These are phyloP conservation scores for Prostheceraeus crozeri DNA, from an alignment of 2,888 invertebrate genomes.

Conservation along the genomic window DNA sequence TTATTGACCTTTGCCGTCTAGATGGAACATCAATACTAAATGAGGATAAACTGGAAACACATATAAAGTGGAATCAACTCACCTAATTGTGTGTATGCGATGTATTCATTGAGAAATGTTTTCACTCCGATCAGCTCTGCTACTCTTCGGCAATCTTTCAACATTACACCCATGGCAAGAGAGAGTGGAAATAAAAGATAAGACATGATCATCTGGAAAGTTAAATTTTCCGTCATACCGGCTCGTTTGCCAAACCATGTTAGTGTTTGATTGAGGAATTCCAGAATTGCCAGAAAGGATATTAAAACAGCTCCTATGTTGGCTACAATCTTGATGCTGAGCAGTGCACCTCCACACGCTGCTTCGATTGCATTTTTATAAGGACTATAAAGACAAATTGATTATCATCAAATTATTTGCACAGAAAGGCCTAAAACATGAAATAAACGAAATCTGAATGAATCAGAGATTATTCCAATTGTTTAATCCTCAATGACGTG, in stretches of 20 bases:
- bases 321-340: slow-evolving; percentile 71
- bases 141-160: slow-evolving; percentile 67
- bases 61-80: no score
- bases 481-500: no score
- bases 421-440: no score
- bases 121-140: slow-evolving; percentile 79
- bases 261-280: slow-evolving; percentile 73
- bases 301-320: slow-evolving; percentile 84
- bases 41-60: no score
- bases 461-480: no score
- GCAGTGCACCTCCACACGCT: slow-evolving; percentile 76
- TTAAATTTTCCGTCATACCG: slow-evolving; percentile 47
- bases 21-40: no score
- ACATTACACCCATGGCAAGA: slow-evolving; percentile 69
- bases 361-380: slow-evolving; percentile 80
- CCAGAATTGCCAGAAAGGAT: slow-evolving; percentile 78
- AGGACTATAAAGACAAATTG: no score
- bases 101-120: slow-evolving; percentile 82
- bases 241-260: slow-evolving; percentile 67
- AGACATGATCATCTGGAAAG: no score
- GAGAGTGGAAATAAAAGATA: slow-evolving; percentile 86
- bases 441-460: no score
- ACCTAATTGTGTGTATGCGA: slow-evolving; percentile 71
- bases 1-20: no score
- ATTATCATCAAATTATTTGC: no score